Conservation (phyloP, 2,888 invertebrate genomes). For the Apamea anceps region DNA sequence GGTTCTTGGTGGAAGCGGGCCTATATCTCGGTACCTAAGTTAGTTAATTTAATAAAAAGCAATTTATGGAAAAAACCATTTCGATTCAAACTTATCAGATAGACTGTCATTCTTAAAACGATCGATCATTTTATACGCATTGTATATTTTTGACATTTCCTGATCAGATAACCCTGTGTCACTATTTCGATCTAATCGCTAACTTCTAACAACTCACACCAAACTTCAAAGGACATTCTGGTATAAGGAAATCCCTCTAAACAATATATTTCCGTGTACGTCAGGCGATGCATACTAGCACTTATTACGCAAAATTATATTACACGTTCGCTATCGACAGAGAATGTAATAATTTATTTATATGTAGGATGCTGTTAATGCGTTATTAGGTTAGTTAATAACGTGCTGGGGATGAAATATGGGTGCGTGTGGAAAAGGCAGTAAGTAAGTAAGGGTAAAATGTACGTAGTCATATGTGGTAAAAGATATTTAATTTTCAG, state of each 20-base stretch:
- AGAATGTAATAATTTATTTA: constrained; percentile 18
- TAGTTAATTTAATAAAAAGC: not conserved
- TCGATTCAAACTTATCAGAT: not conserved
- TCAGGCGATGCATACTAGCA: constrained; percentile 54
- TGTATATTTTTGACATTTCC: not conserved
- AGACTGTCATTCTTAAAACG: not conserved
- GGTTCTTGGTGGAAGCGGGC: not conserved
- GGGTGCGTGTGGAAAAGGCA: not conserved
- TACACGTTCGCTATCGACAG: constrained; percentile 30
- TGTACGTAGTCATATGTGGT: not conserved
- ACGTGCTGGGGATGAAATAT: constrained; percentile 39
- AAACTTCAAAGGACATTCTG: constrained; percentile 61
- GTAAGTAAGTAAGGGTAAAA: not conserved
- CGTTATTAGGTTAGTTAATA: constrained; percentile 40
- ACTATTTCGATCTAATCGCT: constrained; percentile 18
- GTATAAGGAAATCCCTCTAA: constrained; percentile 68
- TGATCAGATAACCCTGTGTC: not conserved
- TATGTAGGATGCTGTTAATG: constrained; percentile 19
- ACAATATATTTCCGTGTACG: constrained; percentile 66
- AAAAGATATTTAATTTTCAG: not conserved
- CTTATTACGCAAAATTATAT: constrained; percentile 50
- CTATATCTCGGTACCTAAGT: too few species aligned
- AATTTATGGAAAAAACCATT: not conserved
- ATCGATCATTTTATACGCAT: not conserved
- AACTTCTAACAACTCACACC: constrained; percentile 39